phyloP scores from a whole-genome alignment of 30 jellyfish, hydroid and myxozoan genomes.

The Aurelia aurita complex sp. Pacific region DNA sequence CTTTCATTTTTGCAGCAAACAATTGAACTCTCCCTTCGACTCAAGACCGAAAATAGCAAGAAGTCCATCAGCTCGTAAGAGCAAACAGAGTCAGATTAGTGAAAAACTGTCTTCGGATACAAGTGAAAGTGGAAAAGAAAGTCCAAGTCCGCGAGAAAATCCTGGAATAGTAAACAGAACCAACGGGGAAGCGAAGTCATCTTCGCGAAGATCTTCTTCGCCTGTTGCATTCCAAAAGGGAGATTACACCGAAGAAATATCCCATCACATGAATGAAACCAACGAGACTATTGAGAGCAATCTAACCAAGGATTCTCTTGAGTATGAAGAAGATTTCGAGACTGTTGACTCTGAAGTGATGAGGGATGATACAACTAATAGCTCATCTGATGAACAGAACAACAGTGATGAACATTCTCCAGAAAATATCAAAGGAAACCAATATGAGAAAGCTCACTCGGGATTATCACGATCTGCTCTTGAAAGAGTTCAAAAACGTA shows the following conservation, averaged over 20 bases:
- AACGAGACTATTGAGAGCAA: neutral
- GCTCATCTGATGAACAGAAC: neutral
- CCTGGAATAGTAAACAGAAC: neutral
- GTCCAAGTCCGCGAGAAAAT: slow-evolving; percentile 47
- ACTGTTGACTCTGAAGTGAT: neutral
- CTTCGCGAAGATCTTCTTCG: too few species aligned
- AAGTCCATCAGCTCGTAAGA: slow-evolving; percentile 80
- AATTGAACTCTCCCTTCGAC: slow-evolving; percentile 61
- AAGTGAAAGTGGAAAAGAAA: slow-evolving; percentile 60
- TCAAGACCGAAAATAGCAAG: slow-evolving; percentile 75
- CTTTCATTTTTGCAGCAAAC: slow-evolving; percentile 12
- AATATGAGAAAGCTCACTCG: slow-evolving; percentile 40
- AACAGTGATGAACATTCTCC: neutral
- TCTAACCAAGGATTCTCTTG: slow-evolving; percentile 10
- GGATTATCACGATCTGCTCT: slow-evolving; percentile 76
- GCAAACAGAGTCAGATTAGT: slow-evolving; percentile 10
- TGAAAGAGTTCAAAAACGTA: slow-evolving; percentile 55
- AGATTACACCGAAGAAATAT: neutral
- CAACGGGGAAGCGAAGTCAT: neutral
- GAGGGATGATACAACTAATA: slow-evolving; percentile 1
- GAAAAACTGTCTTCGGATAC: slow-evolving; percentile 63
- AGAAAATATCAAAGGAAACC: neutral
- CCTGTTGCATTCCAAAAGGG: neutral
- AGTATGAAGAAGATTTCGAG: slow-evolving; percentile 29
- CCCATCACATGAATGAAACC: neutral